Conservation (phyloP, 2,888 invertebrate species). For the Cyclophora albipunctata region DNA sequence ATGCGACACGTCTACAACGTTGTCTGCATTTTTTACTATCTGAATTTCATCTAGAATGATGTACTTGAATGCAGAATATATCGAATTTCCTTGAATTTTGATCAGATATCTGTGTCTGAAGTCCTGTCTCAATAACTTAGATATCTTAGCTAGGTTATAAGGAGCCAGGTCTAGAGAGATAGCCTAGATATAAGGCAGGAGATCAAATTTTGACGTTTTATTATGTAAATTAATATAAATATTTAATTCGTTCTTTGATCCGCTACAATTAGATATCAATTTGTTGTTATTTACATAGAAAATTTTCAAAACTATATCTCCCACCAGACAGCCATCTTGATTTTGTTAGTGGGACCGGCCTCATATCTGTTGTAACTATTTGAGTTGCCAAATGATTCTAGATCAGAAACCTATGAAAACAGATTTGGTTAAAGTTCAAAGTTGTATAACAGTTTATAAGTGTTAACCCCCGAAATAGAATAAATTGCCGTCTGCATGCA, state of each 20-base stretch:
- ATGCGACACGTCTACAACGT: slow-evolving; percentile 49
- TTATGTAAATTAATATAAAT: too few relatives aligned
- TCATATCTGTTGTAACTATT: slow-evolving; percentile 27
- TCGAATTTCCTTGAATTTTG: slow-evolving; percentile 73
- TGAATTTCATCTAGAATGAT: slow-evolving; percentile 58
- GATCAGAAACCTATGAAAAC: slow-evolving; percentile 3
- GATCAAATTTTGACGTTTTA: too few relatives aligned
- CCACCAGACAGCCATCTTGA: too few relatives aligned
- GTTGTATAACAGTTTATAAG: slow-evolving; percentile 25
- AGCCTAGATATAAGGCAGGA: too few relatives aligned
- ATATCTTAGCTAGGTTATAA: too few relatives aligned
- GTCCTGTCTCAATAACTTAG: slow-evolving; percentile 5
- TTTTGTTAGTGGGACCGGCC: too few relatives aligned
- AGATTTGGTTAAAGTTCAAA: slow-evolving; percentile 22
- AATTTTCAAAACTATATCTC: too few relatives aligned
- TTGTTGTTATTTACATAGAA: too few relatives aligned
- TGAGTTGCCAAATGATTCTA: slow-evolving; percentile 29
- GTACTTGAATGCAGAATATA: slow-evolving; percentile 69
- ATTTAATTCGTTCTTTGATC: too few relatives aligned
- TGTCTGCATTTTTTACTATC: slow-evolving; percentile 70
- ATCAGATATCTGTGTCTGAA: slow-evolving; percentile 51
- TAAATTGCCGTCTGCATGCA: slow-evolving; percentile 56
- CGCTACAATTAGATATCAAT: too few relatives aligned
- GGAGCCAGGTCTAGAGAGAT: too few relatives aligned
- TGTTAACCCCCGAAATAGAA: slow-evolving; percentile 53